These are phyloP conservation scores for Calliscelio sp. DNA, from an alignment of 2,888 invertebrate genomes.

Conservation along the genomic window DNA sequence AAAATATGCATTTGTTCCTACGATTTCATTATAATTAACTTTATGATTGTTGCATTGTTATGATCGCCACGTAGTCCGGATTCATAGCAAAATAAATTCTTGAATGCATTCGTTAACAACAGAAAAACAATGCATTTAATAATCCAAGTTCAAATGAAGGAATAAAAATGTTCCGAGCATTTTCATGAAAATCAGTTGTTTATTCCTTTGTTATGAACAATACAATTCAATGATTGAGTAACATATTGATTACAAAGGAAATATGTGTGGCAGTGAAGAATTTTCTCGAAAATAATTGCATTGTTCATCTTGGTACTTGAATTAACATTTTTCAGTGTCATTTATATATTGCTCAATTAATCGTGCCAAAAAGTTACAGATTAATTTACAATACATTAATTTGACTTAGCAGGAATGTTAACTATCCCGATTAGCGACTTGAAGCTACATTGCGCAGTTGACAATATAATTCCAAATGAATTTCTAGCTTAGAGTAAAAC, in stretches of 20 bases:
- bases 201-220: no score
- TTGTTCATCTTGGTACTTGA: neutral
- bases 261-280: neutral
- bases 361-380: constrained; percentile 37
- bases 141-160: no score
- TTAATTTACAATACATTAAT: constrained; percentile 59
- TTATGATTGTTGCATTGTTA: constrained; percentile 6
- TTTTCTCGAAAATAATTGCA: constrained; percentile 11
- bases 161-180: no score
- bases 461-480: constrained; percentile 49
- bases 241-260: no score
- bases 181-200: no score
- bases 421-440: constrained; percentile 41
- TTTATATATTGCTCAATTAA: constrained; percentile 25
- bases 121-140: no score
- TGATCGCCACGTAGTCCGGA: neutral
- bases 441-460: constrained; percentile 20
- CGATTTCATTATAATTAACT: constrained; percentile 20
- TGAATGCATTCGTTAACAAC: no score
- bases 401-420: constrained; percentile 46
- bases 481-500: constrained; percentile 21
- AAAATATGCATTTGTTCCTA: neutral
- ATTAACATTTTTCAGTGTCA: constrained; percentile 16
- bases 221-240: no score
- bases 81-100: neutral